Conservation (phyloP, 2,797 vertebrate genomes). For the Phoxinus dragarum region DNA sequence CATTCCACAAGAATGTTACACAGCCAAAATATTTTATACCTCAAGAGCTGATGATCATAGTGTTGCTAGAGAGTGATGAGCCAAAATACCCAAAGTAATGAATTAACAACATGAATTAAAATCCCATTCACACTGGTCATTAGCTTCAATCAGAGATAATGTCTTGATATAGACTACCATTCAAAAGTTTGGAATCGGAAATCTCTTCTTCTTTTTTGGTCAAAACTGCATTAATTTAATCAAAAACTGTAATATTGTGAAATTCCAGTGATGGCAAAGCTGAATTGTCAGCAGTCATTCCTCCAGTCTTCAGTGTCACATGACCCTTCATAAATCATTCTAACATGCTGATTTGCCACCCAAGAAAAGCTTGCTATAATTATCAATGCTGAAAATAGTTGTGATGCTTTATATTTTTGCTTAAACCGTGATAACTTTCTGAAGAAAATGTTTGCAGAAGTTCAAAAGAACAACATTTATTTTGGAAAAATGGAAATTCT, state of each 20-base stretch:
- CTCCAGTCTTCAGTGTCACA: background rate
- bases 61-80: background rate
- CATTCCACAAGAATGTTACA: conserved; percentile 46
- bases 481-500: background rate
- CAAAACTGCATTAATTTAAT: background rate
- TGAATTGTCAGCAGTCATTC: background rate
- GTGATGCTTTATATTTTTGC: background rate
- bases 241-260: background rate
- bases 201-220: background rate
- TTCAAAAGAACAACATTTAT: background rate
- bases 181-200: background rate
- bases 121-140: background rate
- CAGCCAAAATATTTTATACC: conserved; percentile 23
- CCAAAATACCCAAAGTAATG: conserved; percentile 30
- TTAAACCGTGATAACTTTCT: background rate
- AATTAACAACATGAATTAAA: conserved; percentile 20
- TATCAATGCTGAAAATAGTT: background rate
- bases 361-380: background rate
- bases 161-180: background rate
- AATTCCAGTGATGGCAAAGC: background rate
- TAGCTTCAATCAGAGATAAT: background rate
- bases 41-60: background rate
- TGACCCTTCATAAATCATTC: background rate
- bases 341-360: background rate
- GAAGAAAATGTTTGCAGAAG: too few species aligned